Evolutionary conservation across 2,113 vertebrate genomes (phyloP).

Genomic region (Copsychus sechellarum): DNA sequence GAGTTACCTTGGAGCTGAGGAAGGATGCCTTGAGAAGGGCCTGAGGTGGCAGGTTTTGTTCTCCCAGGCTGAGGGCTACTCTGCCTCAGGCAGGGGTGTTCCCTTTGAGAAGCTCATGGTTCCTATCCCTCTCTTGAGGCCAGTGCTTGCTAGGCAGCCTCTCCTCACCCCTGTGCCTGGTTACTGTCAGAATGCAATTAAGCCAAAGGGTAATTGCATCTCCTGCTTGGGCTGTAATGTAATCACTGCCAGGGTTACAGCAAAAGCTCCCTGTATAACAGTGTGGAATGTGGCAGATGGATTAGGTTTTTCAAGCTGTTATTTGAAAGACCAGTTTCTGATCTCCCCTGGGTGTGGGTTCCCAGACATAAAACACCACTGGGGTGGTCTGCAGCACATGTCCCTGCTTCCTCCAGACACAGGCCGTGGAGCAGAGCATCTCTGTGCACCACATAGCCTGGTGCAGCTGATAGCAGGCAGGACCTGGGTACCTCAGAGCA

Average conservation of each 20-base stretch:
- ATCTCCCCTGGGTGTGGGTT: not conserved
- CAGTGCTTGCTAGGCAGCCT: not conserved
- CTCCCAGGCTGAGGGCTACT: not conserved
- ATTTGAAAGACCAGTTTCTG: not conserved
- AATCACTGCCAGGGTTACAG: not conserved
- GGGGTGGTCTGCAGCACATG: rapidly evolving
- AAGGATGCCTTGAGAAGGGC: not conserved
- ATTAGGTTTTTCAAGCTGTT: not conserved
- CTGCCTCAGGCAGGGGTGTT: not conserved
- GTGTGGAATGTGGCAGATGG: not conserved
- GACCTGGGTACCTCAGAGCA: not conserved
- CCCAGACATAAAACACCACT: rapidly evolving
- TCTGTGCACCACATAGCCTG: not conserved
- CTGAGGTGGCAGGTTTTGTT: not conserved
- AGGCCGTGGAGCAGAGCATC: not conserved
- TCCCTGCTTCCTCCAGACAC: not conserved
- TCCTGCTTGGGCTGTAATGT: not conserved
- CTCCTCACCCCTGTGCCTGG: not conserved
- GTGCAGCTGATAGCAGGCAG: not conserved
- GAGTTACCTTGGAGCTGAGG: not conserved
- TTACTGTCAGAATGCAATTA: not conserved
- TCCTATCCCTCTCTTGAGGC: not conserved
- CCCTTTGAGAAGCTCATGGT: not conserved
- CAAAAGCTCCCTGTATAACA: not conserved
- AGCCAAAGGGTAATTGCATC: not conserved